Base-by-base conservation (phyloP, 2,113 vertebrate species). In the Neogobius melanostomus region DNA sequence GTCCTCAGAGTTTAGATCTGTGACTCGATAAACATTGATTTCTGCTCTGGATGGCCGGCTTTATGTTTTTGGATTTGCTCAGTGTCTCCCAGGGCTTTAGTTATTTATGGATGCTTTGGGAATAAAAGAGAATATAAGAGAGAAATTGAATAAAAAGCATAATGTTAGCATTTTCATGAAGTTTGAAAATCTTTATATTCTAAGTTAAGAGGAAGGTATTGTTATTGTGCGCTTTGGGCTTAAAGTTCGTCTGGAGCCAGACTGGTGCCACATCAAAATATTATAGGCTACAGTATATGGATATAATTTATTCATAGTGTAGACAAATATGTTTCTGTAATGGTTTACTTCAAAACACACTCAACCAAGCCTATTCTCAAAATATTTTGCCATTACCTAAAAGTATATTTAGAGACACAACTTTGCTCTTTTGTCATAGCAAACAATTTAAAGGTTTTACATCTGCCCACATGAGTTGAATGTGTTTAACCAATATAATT, bases 21-120 rank as follows among this genome's bases (percentile, higher is more conserved):
- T 69, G 76, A 86, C 61, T 48, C 11, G 53, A 74, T 85, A 73
- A 75, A 62, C 28, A 87, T 79, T 53, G 85, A 87, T 82, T 57
- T 64, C 64, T 56, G 44, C 52, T 36, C 46, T 16, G 45, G 63
- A 68, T 42, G 45, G 69, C 11, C 54, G 17, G 45, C 76, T 83
- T 84, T 57, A 72, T 64, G 68, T 67, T 66, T 77, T 54, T 67
- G 57, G 52, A 76, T 69, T 70, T 64, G 68, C 57, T 72, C 66
- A 66, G n/a, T 71, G 10, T 80, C 77, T 76, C 77, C 64, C 11
- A 43, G 43, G 54, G 69, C 17, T 80, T 59, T 69, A 17, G 53
- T 67, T 73, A 79, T 80, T 75, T 60, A 71, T 69, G 42, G 61
- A 47, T 70, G 43, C 45, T 77, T 8, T 11, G 69, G 21, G 21